Conservation (phyloP, 2,113 vertebrate genomes). For the Alethe diademata region DNA sequence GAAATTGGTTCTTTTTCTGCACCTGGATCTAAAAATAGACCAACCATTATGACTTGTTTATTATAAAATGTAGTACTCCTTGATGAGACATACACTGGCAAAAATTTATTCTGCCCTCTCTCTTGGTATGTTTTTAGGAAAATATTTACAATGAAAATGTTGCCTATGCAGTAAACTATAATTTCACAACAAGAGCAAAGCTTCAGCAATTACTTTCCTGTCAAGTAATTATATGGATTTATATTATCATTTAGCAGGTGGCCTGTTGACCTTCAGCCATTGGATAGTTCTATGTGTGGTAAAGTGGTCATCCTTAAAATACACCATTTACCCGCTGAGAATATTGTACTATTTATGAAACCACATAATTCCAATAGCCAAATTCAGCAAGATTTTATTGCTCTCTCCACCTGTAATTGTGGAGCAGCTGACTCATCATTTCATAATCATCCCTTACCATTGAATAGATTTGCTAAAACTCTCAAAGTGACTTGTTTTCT, state of each 20-base stretch:
- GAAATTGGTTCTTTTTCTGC: background rate
- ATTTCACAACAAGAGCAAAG: constrained; percentile 29
- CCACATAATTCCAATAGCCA: constrained; percentile 70
- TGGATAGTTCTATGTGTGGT: background rate
- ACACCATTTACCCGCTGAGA: constrained; percentile 69
- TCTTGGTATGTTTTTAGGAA: background rate
- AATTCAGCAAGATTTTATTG: constrained; percentile 81
- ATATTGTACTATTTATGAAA: constrained; percentile 75
- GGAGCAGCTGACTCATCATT: constrained; percentile 69
- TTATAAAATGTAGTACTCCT: background rate
- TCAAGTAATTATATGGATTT: constrained; percentile 27
- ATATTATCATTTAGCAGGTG: background rate
- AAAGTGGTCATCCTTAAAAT: constrained; percentile 61
- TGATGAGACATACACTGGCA: background rate
- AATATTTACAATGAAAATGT: constrained; percentile 29
- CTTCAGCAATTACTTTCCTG: constrained; percentile 12
- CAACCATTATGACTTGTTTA: background rate
- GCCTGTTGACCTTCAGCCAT: constrained; percentile 36
- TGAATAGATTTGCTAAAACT: constrained; percentile 12
- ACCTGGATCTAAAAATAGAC: background rate
- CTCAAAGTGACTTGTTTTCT: constrained; percentile 43
- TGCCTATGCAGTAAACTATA: constrained; percentile 6
- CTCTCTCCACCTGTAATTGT: constrained; percentile 70
- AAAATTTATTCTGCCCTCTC: background rate
- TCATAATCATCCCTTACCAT: background rate